These are phyloP conservation scores for Dermochelys coriacea DNA, from an alignment of 2,797 vertebrate species.

Conservation along the genomic window DNA sequence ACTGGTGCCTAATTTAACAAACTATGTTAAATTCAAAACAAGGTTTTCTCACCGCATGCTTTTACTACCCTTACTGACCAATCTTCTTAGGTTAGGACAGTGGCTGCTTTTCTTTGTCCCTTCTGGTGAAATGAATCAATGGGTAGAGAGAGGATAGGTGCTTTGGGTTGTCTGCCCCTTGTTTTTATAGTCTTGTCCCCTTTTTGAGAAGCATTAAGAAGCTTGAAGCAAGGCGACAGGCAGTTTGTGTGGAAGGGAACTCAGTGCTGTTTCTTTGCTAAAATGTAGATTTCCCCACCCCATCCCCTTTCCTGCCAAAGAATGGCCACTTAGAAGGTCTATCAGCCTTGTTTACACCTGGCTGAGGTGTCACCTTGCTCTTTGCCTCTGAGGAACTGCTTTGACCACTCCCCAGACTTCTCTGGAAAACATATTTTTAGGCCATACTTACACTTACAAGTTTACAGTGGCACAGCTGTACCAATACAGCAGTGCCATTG, in stretches of 20 bases:
- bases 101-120: background rate
- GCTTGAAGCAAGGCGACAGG: background rate
- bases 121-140: background rate
- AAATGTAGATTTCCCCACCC: background rate
- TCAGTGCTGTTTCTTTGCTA: background rate
- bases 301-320: background rate
- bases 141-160: background rate
- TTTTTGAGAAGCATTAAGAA: background rate
- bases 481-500: no score
- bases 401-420: background rate
- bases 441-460: no score
- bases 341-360: background rate
- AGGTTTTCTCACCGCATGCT: background rate
- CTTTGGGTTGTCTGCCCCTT: background rate
- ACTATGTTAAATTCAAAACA: background rate
- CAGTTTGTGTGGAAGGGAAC: background rate
- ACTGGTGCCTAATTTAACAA: background rate
- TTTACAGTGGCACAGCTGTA: no score
- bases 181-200: background rate
- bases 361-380: background rate
- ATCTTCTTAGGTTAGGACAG: background rate
- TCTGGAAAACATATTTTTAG: no score
- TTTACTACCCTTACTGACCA: background rate
- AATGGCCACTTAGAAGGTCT: background rate
- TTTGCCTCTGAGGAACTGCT: background rate